Percentiles rank a stretch among this genome's conserved stretches.
Evolutionary conservation across 2,113 vertebrate genomes (phyloP).

Genomic region (Aythya baeri): DNA sequence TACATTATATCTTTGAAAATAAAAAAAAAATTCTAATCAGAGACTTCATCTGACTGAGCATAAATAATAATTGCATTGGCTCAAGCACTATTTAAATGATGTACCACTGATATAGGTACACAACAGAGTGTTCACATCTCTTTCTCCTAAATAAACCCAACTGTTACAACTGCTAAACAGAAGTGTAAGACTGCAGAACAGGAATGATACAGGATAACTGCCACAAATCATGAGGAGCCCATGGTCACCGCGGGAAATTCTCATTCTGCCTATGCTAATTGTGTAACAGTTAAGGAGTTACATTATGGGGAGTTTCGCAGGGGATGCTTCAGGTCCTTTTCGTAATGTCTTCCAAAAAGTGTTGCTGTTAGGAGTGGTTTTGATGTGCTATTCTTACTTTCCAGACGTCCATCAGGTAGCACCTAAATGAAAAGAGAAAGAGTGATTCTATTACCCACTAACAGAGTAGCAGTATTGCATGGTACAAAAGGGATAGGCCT

Average conservation of each 20-base stretch:
- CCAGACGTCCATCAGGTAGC: slow-evolving; percentile 67
- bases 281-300: background rate
- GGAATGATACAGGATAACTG: background rate
- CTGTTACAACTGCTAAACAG: background rate
- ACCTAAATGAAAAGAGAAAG: slow-evolving; percentile 64
- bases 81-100: background rate
- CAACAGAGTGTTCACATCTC: background rate
- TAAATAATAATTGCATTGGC: background rate
- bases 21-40: background rate
- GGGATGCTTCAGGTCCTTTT: slow-evolving; percentile 59
- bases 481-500: background rate
- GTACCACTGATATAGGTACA: background rate
- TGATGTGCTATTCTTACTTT: slow-evolving; percentile 41
- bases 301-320: background rate
- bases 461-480: background rate
- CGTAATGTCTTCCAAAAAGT: slow-evolving; percentile 77
- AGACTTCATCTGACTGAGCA: background rate
- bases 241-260: background rate
- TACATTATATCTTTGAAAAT: background rate
- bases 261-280: background rate
- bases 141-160: background rate
- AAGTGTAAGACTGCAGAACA: background rate
- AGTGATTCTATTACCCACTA: background rate
- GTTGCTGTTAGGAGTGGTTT: slow-evolving; percentile 67
- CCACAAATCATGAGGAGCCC: accelerated